Conservation (phyloP, 2,113 vertebrate species). For the Catagonus wagneri region DNA sequence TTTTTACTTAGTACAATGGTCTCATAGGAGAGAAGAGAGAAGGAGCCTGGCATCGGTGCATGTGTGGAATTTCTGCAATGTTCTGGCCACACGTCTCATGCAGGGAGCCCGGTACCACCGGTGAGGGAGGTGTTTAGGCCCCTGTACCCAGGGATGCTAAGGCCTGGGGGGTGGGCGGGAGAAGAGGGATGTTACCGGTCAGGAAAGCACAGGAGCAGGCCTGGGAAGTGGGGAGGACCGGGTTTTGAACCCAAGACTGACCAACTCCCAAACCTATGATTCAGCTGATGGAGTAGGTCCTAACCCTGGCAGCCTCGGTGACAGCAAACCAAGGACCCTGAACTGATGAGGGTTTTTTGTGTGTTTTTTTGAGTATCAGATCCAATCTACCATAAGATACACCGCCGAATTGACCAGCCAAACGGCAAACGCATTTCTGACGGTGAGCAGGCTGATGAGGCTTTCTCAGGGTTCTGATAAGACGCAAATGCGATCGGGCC, state of each 20-base stretch:
- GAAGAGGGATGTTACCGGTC: fast-evolving
- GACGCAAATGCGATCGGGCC: background rate
- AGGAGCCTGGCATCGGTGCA: fast-evolving
- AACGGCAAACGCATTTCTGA: fast-evolving
- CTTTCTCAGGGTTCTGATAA: background rate
- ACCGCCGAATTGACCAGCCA: background rate
- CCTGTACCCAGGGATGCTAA: background rate
- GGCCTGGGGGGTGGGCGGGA: too few species aligned
- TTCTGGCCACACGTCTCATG: fast-evolving
- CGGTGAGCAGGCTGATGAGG: fast-evolving
- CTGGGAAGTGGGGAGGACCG: background rate
- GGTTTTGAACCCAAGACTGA: background rate
- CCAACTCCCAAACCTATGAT: too few species aligned
- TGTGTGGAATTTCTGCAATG: too few species aligned
- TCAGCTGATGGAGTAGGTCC: fast-evolving
- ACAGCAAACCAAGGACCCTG: background rate
- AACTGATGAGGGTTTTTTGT: background rate
- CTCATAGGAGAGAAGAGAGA: background rate
- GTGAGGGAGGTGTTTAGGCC: background rate
- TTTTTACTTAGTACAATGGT: background rate
- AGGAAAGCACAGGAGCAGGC: background rate
- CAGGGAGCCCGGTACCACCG: background rate
- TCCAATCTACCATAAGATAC: background rate
- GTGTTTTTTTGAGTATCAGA: background rate
- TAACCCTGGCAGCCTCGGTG: background rate